Base-by-base conservation (phyloP, 2,113 vertebrate species). In the Numenius arquata region DNA sequence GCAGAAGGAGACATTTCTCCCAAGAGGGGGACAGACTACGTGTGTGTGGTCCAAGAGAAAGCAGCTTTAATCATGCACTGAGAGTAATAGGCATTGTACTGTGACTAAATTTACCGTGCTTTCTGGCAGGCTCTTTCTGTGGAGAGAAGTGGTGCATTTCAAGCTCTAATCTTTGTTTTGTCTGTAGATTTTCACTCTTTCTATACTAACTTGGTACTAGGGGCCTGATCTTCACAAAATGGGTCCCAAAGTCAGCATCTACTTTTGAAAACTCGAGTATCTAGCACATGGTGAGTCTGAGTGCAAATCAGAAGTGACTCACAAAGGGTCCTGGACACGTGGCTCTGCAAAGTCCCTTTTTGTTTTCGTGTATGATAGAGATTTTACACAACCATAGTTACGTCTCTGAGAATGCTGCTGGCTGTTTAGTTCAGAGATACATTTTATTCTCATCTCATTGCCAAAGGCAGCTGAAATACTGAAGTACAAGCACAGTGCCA, bases 21-120 rank as follows among this genome's bases (percentile, higher is more conserved):
- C 91, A 89, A 61, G 84, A 94, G 74, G 50, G 80, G 82, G 81
- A 93, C 91, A 95, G 91, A 62, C 67, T 89, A 70, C 78, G 92
- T 82, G 94, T 97, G 96, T 97, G 95, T 97, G 96, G 96, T 97
- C 96, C 78, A 55, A 85, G 77, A 62, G 91, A 96, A 94, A 95
- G 81, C 74, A 93, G 89, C 91, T 97, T 96, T 94, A 97, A 96
- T 96, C 92, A 95, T 36, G 38, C 2, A 1, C 89, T 88, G 92
- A 92, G 91, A 94, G 95, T 93, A 97, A 95, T 45, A 94, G 74
- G 91, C 95, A 95, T 96, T 97, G 90, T 94, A 81, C 89, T 93
- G 88, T 91, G 88, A 97, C 92, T 96, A 95, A 96, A 95, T 91
- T 95, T 96, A 96, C 94, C 90, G 76, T 88, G 91, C 77, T 91